A percentile compares a stretch with the other conserved stretches of the same genome.
Evolutionary conservation across 2,113 vertebrate genomes (phyloP).

Genomic region (Periophthalmus modestus): DNA sequence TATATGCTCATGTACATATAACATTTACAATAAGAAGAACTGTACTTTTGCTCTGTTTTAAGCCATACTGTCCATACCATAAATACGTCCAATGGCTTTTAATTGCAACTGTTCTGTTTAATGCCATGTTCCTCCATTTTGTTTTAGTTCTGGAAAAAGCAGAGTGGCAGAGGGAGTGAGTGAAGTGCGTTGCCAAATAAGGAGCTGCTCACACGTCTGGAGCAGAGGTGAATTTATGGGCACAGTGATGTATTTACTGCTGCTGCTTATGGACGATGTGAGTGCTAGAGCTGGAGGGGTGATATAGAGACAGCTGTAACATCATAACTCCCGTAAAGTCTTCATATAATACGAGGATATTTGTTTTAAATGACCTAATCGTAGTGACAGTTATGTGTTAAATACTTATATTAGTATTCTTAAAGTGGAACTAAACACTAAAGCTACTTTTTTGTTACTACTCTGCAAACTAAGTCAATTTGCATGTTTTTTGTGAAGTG

Average conservation of each 20-base stretch:
- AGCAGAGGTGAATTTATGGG: constrained; percentile 20
- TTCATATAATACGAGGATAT: not conserved
- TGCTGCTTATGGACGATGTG: constrained; percentile 2
- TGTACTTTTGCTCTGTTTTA: not conserved
- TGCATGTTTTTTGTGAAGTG: too few species aligned
- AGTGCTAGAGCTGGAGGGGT: not conserved
- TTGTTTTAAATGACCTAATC: not conserved
- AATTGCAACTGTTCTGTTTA: not conserved
- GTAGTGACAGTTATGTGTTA: not conserved
- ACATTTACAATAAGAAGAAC: too few species aligned
- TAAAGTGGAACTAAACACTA: too few species aligned
- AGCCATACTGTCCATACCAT: too few species aligned
- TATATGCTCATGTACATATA: too few species aligned
- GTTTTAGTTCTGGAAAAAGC: not conserved
- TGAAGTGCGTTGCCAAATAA: constrained; percentile 43
- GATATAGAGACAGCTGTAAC: not conserved
- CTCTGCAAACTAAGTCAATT: too few species aligned
- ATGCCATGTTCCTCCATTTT: not conserved
- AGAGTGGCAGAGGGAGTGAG: not conserved
- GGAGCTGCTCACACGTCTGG: constrained; percentile 16
- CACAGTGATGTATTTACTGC: constrained; percentile 10
- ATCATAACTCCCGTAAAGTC: not conserved
- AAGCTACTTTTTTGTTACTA: too few species aligned
- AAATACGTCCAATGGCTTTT: not conserved
- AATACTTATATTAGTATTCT: too few species aligned